Evolutionary conservation across 2,797 vertebrate genomes (phyloP).

Genomic region (Molothrus ater): DNA sequence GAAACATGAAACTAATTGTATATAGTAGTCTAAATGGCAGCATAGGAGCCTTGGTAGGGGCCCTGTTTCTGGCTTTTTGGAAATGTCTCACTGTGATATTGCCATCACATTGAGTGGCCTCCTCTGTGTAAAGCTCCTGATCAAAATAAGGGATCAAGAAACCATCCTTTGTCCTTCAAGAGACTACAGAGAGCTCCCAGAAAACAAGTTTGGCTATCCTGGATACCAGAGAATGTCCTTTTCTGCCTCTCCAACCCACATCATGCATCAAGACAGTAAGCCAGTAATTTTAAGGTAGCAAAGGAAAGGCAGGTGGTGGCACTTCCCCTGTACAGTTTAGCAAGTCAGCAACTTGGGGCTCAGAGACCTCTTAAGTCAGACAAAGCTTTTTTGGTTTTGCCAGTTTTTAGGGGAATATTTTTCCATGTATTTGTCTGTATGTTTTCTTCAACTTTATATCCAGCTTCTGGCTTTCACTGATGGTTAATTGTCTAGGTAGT

Average conservation of each 20-base stretch:
- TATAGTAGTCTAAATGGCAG: background rate
- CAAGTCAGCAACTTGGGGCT: background rate
- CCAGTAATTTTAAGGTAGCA: background rate
- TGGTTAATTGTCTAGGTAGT: background rate
- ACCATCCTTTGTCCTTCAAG: background rate
- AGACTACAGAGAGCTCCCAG: background rate
- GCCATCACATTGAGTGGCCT: background rate
- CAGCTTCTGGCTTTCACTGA: background rate
- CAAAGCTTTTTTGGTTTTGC: background rate
- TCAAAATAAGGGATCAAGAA: background rate
- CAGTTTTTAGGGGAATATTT: background rate
- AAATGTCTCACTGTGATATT: background rate
- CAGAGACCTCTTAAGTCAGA: background rate
- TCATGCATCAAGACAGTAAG: background rate
- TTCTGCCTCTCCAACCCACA: background rate
- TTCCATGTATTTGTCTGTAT: background rate
- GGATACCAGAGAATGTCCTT: background rate
- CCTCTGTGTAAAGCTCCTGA: background rate
- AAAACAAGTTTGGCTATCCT: background rate
- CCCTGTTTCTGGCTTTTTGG: background rate
- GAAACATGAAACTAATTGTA: background rate
- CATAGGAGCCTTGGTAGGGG: background rate
- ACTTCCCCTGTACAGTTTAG: background rate
- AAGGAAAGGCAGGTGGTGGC: background rate
- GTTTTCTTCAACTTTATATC: background rate